Percentiles rank a stretch among this genome's conserved stretches.
These are phyloP conservation scores for Ptychoptera albimana DNA, from an alignment of 2,888 invertebrate species.

Conservation along the genomic window DNA sequence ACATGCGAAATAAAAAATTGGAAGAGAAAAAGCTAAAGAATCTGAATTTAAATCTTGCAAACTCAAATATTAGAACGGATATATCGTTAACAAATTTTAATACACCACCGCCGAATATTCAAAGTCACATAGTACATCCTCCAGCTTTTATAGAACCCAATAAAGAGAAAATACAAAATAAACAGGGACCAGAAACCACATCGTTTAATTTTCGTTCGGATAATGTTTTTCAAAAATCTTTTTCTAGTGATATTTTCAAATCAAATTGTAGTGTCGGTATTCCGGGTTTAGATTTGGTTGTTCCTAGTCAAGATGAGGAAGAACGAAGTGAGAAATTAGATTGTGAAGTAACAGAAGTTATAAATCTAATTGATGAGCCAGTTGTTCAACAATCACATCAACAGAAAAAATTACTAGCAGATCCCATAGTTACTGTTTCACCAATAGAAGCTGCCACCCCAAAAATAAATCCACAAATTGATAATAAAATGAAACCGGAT, in stretches of 20 bases:
- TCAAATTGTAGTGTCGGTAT: slow-evolving; percentile 33
- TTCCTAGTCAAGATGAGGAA: slow-evolving; percentile 15
- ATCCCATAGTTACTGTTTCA: neutral
- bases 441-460: neutral
- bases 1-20: slow-evolving; percentile 48
- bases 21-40: slow-evolving; percentile 10
- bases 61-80: neutral
- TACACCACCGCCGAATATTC: neutral
- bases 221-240: neutral
- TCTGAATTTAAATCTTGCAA: no score
- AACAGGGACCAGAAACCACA: slow-evolving; percentile 10
- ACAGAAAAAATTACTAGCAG: neutral
- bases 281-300: slow-evolving; percentile 55
- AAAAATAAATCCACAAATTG: slow-evolving; percentile 19
- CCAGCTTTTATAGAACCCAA: slow-evolving; percentile 17
- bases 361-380: slow-evolving; percentile 10
- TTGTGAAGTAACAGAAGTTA: slow-evolving; percentile 9
- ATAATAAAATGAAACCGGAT: slow-evolving; percentile 23
- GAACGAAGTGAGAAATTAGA: no score
- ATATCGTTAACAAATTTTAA: neutral
- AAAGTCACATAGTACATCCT: slow-evolving; percentile 14
- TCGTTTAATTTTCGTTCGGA: neutral
- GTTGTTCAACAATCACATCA: neutral
- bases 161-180: neutral
- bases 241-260: neutral